A percentile compares a stretch with the other conserved stretches of the same genome.
Conservation (phyloP, 2,888 invertebrate genomes). For the Carterocephalus palaemon region DNA sequence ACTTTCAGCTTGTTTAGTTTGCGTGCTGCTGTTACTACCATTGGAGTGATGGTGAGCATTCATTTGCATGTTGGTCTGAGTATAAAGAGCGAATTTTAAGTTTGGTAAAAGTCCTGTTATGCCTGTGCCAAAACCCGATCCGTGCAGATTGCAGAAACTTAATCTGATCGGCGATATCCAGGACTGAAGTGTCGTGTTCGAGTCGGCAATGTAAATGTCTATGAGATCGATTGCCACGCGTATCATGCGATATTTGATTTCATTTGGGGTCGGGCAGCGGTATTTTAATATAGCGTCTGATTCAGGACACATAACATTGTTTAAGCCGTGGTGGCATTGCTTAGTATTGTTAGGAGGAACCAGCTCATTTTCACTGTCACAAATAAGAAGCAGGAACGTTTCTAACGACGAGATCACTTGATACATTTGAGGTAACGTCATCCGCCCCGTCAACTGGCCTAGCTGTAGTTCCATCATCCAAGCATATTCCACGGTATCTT, state of each 20-base stretch:
- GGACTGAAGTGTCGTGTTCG: conserved; percentile 90
- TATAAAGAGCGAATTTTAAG: conserved; percentile 81
- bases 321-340: conserved; percentile 88
- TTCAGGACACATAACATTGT: conserved; percentile 83
- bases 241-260: conserved; percentile 96
- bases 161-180: conserved; percentile 94
- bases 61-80: conserved; percentile 82
- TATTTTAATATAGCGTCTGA: conserved; percentile 85
- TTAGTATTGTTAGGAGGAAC: conserved; percentile 88
- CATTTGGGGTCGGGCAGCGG: conserved; percentile 87
- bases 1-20: conserved; percentile 58
- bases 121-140: conserved; percentile 92
- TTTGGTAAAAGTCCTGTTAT: conserved; percentile 91
- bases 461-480: conserved; percentile 97
- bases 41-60: conserved; percentile 75
- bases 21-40: conserved; percentile 63
- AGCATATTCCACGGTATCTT: conserved; percentile 97
- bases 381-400: conserved; percentile 89
- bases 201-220: conserved; percentile 94
- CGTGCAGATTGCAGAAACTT: conserved; percentile 96
- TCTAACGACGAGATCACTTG: conserved; percentile 93
- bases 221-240: conserved; percentile 92
- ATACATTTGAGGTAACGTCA: conserved; percentile 93
- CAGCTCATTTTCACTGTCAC: conserved; percentile 93
- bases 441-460: conserved; percentile 94